phyloP scores from a whole-genome alignment of 37 sponge, comb jelly and placozoan species.

The Bolinopsis microptera region DNA sequence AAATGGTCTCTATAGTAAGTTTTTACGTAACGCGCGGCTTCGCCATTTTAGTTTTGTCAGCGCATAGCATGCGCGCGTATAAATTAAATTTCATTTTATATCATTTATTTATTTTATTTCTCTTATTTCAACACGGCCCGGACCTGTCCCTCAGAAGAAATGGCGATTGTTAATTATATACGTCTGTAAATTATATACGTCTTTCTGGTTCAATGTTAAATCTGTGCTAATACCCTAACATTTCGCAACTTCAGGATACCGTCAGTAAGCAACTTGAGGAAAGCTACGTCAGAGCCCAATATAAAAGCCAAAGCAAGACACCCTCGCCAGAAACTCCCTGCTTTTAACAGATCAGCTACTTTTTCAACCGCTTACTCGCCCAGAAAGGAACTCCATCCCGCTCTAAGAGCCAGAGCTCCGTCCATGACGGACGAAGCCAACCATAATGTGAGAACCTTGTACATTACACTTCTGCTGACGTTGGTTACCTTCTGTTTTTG shows the following conservation, averaged over 20 bases:
- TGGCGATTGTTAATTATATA: too few relatives aligned
- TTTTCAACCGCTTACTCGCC: not conserved
- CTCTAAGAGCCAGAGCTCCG: not conserved
- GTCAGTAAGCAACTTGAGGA: not conserved
- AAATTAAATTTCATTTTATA: too few relatives aligned
- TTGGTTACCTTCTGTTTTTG: too few relatives aligned
- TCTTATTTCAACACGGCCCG: too few relatives aligned
- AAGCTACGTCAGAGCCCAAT: constrained; percentile 19
- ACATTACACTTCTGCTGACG: too few relatives aligned
- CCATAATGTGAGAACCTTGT: not conserved
- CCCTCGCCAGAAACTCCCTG: not conserved
- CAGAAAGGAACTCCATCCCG: not conserved
- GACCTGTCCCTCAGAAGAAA: too few relatives aligned
- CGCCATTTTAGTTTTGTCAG: not conserved
- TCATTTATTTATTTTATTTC: too few relatives aligned
- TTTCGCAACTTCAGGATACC: constrained; percentile 19
- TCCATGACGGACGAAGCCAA: not conserved
- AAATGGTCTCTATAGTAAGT: not conserved
- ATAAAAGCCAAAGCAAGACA: constrained; percentile 13
- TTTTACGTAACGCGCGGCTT: not conserved
- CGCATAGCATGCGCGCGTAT: not conserved
- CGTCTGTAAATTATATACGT: too few relatives aligned
- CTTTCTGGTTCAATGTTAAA: not conserved
- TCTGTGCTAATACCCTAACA: too few relatives aligned
- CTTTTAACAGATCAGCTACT: not conserved